phyloP scores from a whole-genome alignment of 2,797 vertebrate genomes.

The Philypnodon macrostomus region DNA sequence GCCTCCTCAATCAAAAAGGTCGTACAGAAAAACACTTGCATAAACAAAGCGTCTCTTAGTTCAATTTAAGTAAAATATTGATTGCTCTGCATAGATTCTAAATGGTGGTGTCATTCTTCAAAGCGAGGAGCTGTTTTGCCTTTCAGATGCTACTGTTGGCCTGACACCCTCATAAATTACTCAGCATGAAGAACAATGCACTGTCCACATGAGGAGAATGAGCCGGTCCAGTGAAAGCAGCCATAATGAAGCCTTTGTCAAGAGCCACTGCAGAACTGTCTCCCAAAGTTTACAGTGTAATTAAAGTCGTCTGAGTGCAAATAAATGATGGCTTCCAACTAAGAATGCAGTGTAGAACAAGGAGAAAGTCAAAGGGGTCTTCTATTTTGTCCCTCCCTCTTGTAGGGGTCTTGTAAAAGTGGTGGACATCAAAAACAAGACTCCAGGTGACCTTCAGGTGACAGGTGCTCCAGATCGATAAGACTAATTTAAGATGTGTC shows the following conservation, averaged over 20 bases:
- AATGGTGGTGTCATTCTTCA: constrained; percentile 7
- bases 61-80: constrained; percentile 8
- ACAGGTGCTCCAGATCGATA: background rate
- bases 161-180: constrained; percentile 28
- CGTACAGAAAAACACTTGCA: constrained; percentile 1
- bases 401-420: background rate
- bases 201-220: no score
- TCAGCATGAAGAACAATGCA: constrained; percentile 3
- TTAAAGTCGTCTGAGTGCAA: constrained; percentile 25
- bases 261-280: constrained; percentile 3
- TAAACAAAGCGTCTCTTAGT: constrained; percentile 3
- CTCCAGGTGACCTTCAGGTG: background rate
- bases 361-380: constrained; percentile 16
- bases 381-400: no score
- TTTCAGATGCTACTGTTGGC: constrained; percentile 20
- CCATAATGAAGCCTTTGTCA: constrained; percentile 22
- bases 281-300: constrained; percentile 21
- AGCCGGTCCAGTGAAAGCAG: constrained; percentile 15
- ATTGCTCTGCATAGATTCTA: constrained; percentile 14
- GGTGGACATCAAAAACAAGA: no score
- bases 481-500: constrained; percentile 1
- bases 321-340: constrained; percentile 26
- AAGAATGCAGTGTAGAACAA: background rate
- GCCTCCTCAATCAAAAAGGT: constrained; percentile 12
- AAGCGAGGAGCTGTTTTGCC: constrained; percentile 10